Base-by-base conservation (phyloP, 2,888 invertebrate species). In the Branchipolynoe longqiensis region DNA sequence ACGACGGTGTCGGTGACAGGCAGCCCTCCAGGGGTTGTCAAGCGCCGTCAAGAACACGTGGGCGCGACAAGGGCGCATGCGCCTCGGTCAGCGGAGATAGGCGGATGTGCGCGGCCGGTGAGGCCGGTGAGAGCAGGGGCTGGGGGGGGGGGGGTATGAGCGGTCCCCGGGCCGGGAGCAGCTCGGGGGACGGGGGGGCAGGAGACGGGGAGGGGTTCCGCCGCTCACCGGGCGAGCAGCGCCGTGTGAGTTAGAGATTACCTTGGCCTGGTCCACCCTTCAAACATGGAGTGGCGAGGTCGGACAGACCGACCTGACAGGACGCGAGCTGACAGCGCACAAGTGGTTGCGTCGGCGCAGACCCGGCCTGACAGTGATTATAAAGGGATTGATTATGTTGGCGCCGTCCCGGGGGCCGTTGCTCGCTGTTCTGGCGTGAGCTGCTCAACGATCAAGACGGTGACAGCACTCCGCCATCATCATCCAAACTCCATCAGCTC, bases 201-300 rank as follows among this genome's bases (percentile, higher is more conserved):
- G n/a, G n/a, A n/a, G n/a, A n/a, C n/a, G n/a, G n/a, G n/a, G n/a
- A n/a, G n/a, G n/a, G n/a, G n/a, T n/a, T n/a, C n/a, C n/a, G n/a
- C n/a, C n/a, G n/a, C n/a, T n/a, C n/a, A n/a, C n/a, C n/a, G n/a
- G n/a, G n/a, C n/a, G n/a, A n/a, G n/a, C n/a, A n/a, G n/a, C n/a
- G n/a, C n/a, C n/a, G n/a, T 25, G 69, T 69, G 69, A 69, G 69
- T 69, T 38, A 69, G 69, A 69, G 69, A 69, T 69, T 33, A 36
- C 33, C 69, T 25, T 22, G 22, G 36, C 38, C 69, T 69, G 69
- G 38, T 69, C 38, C 69, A 69, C 38, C 69, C 38, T 36, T 69
- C 69, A 69, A 69, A 69, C 33, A 69, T 69, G 69, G 69, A 69
- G n/a, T n/a, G n/a, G n/a, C n/a, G n/a, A n/a, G n/a, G n/a, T n/a